Percentiles rank a stretch among this genome's conserved stretches.
Conservation (phyloP, 2,797 vertebrate species). For the Anas acuta region DNA sequence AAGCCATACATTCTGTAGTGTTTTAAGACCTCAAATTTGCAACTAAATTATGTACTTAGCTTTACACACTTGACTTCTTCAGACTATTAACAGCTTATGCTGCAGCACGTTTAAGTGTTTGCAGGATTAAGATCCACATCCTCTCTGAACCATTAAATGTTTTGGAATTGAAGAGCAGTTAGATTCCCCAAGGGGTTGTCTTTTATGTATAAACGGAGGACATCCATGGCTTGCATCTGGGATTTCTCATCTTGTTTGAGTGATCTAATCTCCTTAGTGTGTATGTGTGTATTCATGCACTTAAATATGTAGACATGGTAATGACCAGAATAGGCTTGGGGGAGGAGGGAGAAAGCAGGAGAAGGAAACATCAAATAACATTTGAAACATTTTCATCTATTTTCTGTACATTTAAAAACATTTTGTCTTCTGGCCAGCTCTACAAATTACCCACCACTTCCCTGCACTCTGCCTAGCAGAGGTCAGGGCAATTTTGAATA, state of each 20-base stretch:
- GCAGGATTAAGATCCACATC: conserved; percentile 29
- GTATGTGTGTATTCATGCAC: neutral
- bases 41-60: conserved; percentile 51
- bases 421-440: neutral
- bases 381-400: neutral
- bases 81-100: conserved; percentile 22
- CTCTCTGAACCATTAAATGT: conserved; percentile 29
- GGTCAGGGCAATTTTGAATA: neutral
- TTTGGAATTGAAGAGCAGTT: conserved; percentile 22
- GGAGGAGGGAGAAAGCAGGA: neutral
- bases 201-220: conserved; percentile 25
- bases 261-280: conserved; percentile 22
- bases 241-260: conserved; percentile 38
- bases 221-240: conserved; percentile 35
- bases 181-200: conserved; percentile 15
- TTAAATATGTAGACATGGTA: neutral
- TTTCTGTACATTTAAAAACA: neutral
- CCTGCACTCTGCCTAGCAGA: neutral
- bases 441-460: neutral
- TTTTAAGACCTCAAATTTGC: conserved; percentile 38
- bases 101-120: neutral
- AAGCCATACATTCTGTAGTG: neutral
- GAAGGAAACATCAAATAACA: neutral
- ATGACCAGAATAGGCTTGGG: neutral
- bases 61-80: conserved; percentile 61